A percentile compares a stretch with the other conserved stretches of the same genome.
phyloP scores from a whole-genome alignment of 2,888 invertebrate genomes.

The Phyllotreta cruciferae region DNA sequence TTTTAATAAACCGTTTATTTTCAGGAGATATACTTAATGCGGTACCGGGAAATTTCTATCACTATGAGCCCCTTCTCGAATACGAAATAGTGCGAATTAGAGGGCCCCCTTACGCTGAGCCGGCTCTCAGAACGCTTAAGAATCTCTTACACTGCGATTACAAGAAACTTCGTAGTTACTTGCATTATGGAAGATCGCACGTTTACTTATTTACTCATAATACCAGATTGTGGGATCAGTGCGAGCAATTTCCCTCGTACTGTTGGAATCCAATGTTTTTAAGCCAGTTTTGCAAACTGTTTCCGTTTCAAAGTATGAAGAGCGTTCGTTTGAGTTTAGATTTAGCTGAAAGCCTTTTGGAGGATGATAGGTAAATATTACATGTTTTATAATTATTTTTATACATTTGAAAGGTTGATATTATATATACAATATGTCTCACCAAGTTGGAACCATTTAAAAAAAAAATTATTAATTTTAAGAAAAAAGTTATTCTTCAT shows the following conservation, averaged over 20 bases:
- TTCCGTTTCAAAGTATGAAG: conserved; percentile 91
- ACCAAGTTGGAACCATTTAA: too few species aligned
- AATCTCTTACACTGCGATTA: conserved; percentile 81
- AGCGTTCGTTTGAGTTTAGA: conserved; percentile 79
- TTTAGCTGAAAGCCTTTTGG: conserved; percentile 74
- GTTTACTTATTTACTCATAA: conserved; percentile 86
- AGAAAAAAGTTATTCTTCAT: neutral
- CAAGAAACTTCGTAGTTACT: conserved; percentile 73
- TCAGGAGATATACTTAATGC: conserved; percentile 82
- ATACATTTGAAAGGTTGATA: neutral
- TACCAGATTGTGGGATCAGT: conserved; percentile 82
- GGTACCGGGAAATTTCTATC: conserved; percentile 87
- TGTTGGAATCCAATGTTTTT: conserved; percentile 77
- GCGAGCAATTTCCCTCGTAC: conserved; percentile 69
- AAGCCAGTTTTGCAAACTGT: conserved; percentile 79
- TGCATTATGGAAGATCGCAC: conserved; percentile 79
- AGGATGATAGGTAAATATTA: conserved; percentile 71
- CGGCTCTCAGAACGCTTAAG: conserved; percentile 73
- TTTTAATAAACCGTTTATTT: neutral
- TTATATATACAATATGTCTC: too few species aligned
- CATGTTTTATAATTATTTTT: neutral
- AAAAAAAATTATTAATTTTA: too few species aligned
- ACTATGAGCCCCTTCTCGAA: conserved; percentile 87
- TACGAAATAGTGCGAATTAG: conserved; percentile 84
- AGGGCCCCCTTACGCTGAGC: conserved; percentile 72